Evolutionary conservation across 2,888 invertebrate genomes (phyloP).

Genomic region (Chrysolina oricalcia): DNA sequence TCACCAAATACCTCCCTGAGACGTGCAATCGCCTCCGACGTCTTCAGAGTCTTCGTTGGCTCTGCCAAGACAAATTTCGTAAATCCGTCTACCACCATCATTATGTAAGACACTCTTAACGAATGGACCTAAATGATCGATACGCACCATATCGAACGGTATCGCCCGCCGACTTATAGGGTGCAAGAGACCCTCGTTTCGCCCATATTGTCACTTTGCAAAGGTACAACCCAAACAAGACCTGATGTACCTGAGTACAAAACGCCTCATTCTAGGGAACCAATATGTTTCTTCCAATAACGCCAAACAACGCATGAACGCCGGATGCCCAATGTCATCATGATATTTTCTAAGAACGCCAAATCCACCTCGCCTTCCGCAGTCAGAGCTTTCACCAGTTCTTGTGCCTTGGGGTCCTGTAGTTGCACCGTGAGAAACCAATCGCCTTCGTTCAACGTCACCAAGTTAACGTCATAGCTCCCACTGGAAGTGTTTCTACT

Average conservation of each 20-base stretch:
- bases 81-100: slow-evolving; percentile 49
- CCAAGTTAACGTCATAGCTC: not conserved
- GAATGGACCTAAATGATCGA: slow-evolving; percentile 34
- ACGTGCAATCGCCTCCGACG: slow-evolving; percentile 3
- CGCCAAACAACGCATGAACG: no score
- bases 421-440: no score
- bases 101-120: slow-evolving; percentile 40
- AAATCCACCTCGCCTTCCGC: no score
- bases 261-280: no score
- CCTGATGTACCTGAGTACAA: slow-evolving; percentile 35
- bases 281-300: no score
- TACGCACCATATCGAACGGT: slow-evolving; percentile 28
- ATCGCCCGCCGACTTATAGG: slow-evolving; percentile 32
- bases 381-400: no score
- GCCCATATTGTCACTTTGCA: slow-evolving; percentile 57
- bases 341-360: no score
- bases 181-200: slow-evolving; percentile 29
- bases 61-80: slow-evolving; percentile 30
- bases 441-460: no score
- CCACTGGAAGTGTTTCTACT: not conserved
- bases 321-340: no score
- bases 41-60: not conserved
- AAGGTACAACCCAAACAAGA: slow-evolving; percentile 62
- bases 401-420: no score
- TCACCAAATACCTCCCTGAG: slow-evolving; percentile 21